Conservation (phyloP, 1,140 invertebrate genomes). For the Scaptomyza hsui region DNA sequence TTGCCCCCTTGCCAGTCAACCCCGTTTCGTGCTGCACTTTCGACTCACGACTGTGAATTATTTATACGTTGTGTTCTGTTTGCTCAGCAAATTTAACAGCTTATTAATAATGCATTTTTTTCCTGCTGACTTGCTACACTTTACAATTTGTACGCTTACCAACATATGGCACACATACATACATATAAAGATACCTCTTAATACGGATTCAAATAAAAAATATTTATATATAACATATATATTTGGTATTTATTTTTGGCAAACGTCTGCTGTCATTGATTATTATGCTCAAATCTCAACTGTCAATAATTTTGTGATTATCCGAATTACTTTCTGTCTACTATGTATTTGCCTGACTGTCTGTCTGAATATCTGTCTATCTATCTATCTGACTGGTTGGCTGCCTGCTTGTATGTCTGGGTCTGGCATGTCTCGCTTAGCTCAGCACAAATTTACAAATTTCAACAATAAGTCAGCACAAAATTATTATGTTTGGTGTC, state of each 20-base stretch:
- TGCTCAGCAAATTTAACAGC: conserved; percentile 82
- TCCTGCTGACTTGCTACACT: conserved; percentile 63
- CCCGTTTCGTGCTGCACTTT: background rate
- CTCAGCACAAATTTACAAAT: conserved; percentile 77
- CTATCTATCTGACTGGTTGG: conserved; percentile 20
- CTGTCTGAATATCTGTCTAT: conserved; percentile 4
- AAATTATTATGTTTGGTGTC: conserved; percentile 69
- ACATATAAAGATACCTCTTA: background rate
- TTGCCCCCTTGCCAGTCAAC: too few species aligned
- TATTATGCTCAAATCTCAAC: conserved; percentile 48
- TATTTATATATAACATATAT: background rate
- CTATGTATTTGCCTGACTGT: background rate
- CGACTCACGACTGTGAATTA: conserved; percentile 53
- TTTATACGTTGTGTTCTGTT: conserved; percentile 74
- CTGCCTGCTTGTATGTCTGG: conserved; percentile 10
- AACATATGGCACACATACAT: conserved; percentile 2
- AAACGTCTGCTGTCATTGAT: conserved; percentile 50
- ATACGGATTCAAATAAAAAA: too few species aligned
- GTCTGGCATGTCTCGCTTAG: conserved; percentile 61
- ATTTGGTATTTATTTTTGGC: conserved; percentile 40
- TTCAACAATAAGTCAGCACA: conserved; percentile 80
- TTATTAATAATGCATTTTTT: conserved; percentile 81
- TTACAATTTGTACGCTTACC: conserved; percentile 32
- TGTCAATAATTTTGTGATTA: conserved; percentile 64
- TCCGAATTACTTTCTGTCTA: conserved; percentile 43